A percentile compares a stretch with the other conserved stretches of the same genome.
phyloP scores from a whole-genome alignment of 2,113 vertebrate species.

The Ageneiosus marmoratus region DNA sequence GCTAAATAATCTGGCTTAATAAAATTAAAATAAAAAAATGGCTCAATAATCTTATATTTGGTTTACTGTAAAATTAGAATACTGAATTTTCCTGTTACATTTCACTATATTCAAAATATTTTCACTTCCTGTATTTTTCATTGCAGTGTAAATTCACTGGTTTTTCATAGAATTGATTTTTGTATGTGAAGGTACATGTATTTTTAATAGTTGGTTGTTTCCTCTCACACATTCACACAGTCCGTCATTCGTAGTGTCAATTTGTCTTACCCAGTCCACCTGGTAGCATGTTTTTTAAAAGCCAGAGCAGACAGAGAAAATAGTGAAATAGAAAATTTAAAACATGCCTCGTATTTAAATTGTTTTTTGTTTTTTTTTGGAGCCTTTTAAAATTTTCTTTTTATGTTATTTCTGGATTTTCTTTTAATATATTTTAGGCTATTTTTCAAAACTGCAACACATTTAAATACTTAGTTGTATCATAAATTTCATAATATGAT shows the following conservation, averaged over 20 bases:
- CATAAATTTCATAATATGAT: constrained; percentile 7
- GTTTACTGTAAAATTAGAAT: not conserved
- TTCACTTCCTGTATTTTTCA: not conserved
- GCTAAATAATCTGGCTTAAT: not conserved
- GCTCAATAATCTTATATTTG: not conserved
- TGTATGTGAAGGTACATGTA: not conserved
- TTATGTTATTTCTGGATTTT: not conserved
- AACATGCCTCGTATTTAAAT: too few species aligned
- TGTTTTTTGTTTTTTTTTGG: not conserved
- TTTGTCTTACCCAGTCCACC: not conserved
- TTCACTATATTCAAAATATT: not conserved
- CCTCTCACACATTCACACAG: constrained; percentile 1
- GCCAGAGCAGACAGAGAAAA: not conserved
- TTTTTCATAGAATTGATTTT: not conserved
- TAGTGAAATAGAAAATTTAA: too few species aligned
- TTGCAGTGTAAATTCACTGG: not conserved
- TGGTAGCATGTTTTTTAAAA: not conserved
- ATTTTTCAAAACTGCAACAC: not conserved
- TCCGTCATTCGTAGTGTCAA: not conserved
- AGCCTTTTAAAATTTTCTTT: not conserved
- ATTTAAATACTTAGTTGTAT: not conserved
- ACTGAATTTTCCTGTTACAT: not conserved
- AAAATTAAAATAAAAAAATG: too few species aligned
- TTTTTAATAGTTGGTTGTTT: not conserved
- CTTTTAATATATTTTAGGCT: not conserved